Evolutionary conservation across 2,113 vertebrate species (phyloP), one percentile per base, ranked within the genome.

Genomic region (Mobula hypostoma): DNA sequence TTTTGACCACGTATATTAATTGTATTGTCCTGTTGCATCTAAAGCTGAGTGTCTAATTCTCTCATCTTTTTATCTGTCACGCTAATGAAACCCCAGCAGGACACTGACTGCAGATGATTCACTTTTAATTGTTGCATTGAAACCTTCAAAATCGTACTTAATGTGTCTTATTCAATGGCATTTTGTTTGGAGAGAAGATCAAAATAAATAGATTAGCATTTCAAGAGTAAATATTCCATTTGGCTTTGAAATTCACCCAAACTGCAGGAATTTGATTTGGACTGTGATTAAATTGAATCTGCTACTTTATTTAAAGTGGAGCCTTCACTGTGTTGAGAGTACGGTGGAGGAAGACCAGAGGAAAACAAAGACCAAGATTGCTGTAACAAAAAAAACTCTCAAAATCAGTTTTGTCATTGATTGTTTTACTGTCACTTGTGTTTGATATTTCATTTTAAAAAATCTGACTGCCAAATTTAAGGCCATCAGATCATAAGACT

Each of bases 201-300:
- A 74, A 93, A 74, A 56, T 48, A 76, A 93, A 93, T 93, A 36
- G 91, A 93, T 93, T 93, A 93, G 70, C 68, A 93, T 36, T 70
- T 68, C 66, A 92, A 92, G n/a, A 40, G 66, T 12, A 58, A 56
- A 87, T 92, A 32, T 32, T 32, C n/a, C 66, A 92, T 93, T 36
- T 56, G 36, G 19, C 11, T 48, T 11, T 72, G 90, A 72, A 40
- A 40, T 72, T 48, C 66, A 11, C n/a, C 40, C 32, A 2, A 72
- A 32, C 66, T 48, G 90, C 63, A 40, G 63, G 32, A 70, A 40
- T 32, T 92, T 40, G 63, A 36, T 92, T 36, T 68, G 66, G 21
- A 68, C 40, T 36, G 32, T 36, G 90, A 74, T 92, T 92, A 17
- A 40, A 72, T 92, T 21, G 36, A n/a, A 32, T 72, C 66, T 32